Conservation (phyloP, 2,888 invertebrate genomes). For the Exocentrus adspersus region DNA sequence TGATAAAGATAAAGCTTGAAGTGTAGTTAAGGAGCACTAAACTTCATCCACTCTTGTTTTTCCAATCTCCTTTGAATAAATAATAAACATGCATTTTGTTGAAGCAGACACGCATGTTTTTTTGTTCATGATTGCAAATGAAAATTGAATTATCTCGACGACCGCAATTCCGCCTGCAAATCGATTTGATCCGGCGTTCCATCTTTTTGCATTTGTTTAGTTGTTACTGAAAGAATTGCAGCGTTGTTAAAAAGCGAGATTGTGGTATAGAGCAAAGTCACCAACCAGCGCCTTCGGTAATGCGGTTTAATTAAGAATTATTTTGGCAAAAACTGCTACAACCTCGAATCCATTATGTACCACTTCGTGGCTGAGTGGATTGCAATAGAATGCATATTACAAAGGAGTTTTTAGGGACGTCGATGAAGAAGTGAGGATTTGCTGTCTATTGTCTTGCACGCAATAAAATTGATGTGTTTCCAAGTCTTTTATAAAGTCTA, state of each 20-base stretch:
- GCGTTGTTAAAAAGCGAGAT: neutral
- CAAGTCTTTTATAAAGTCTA: no score
- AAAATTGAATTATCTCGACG: no score
- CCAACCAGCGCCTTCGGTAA: neutral
- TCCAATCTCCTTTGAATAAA: no score
- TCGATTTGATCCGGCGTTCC: neutral
- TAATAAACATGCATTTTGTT: no score
- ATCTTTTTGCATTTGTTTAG: neutral
- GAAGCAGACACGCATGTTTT: no score
- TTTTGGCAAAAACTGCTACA: constrained; percentile 1
- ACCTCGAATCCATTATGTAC: neutral
- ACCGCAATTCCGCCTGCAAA: no score
- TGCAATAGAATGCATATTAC: constrained; percentile 8
- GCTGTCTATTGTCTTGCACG: neutral
- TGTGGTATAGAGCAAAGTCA: neutral
- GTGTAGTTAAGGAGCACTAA: no score
- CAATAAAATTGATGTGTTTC: neutral
- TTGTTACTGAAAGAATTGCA: neutral
- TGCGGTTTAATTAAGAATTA: constrained; percentile 14
- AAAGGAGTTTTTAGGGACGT: constrained; percentile 15
- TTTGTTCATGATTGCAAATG: no score
- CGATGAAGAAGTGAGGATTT: no score
- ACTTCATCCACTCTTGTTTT: no score
- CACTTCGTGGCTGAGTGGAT: constrained; percentile 1
- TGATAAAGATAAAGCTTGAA: no score